Conservation (phyloP, 1,140 invertebrate species). For the Ptiloglossa arizonensis region DNA sequence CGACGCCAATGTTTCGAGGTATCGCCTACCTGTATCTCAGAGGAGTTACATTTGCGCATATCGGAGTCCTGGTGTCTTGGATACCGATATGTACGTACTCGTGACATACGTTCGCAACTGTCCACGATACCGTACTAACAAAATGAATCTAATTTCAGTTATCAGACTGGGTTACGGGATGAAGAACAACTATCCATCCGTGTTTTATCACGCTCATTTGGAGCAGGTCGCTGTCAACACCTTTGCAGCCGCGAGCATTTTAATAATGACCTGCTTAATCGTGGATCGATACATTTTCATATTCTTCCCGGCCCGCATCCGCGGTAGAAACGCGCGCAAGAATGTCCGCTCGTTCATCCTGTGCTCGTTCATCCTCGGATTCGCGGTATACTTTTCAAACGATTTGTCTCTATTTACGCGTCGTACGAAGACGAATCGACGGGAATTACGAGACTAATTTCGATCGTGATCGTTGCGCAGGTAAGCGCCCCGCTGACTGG, state of each 20-base stretch:
- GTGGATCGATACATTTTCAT: slow-evolving; percentile 58
- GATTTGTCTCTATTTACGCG: background rate
- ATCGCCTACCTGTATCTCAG: slow-evolving; percentile 53
- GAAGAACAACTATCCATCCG: slow-evolving; percentile 52
- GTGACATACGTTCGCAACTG: background rate
- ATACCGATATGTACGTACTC: slow-evolving; percentile 55
- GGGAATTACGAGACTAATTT: background rate
- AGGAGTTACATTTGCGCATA: slow-evolving; percentile 49
- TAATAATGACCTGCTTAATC: slow-evolving; percentile 58
- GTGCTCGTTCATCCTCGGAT: slow-evolving; percentile 55
- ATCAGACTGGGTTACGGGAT: slow-evolving; percentile 51
- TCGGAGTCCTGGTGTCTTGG: slow-evolving; percentile 50
- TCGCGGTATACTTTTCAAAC: slow-evolving; percentile 40
- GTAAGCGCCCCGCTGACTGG: slow-evolving; percentile 44
- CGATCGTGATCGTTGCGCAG: slow-evolving; percentile 5
- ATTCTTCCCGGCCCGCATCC: slow-evolving; percentile 56
- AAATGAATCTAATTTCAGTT: slow-evolving; percentile 43
- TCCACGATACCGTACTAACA: background rate
- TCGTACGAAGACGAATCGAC: background rate
- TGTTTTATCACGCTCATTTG: slow-evolving; percentile 52
- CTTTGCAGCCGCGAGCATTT: slow-evolving; percentile 46
- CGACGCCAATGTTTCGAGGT: slow-evolving; percentile 47
- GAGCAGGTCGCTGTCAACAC: slow-evolving; percentile 51
- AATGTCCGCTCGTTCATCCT: slow-evolving; percentile 33
- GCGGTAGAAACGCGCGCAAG: slow-evolving; percentile 50